Percentiles rank a stretch among this genome's conserved stretches.
Evolutionary conservation across 2,797 vertebrate species (phyloP).

Genomic region (Catamblyrhynchus diadema): DNA sequence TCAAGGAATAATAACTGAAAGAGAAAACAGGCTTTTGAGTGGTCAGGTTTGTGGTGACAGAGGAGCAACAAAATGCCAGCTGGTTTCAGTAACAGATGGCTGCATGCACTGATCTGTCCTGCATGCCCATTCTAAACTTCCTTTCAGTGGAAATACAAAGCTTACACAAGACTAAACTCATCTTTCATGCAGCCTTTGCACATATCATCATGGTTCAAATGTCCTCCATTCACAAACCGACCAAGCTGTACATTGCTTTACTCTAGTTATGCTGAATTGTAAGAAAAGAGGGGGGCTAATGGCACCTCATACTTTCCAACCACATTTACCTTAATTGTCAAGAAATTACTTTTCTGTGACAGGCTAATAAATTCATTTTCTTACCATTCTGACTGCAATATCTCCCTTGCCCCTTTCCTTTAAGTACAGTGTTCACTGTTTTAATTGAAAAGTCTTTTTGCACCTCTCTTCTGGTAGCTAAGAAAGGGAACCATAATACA

Average conservation of each 20-base stretch:
- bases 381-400: background rate
- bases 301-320: background rate
- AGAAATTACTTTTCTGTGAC: background rate
- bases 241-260: background rate
- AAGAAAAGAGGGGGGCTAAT: background rate
- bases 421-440: background rate
- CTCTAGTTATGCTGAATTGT: background rate
- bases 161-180: background rate
- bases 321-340: background rate
- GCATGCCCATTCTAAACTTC: conserved; percentile 27
- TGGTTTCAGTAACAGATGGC: conserved; percentile 58
- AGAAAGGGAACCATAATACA: background rate
- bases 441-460: background rate
- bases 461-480: background rate
- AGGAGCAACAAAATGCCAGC: conserved; percentile 48
- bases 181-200: background rate
- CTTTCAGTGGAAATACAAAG: conserved; percentile 43
- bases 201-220: background rate
- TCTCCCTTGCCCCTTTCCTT: background rate
- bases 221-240: background rate
- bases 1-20: background rate
- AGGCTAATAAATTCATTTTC: background rate
- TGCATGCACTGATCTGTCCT: conserved; percentile 1
- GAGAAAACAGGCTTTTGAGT: background rate
- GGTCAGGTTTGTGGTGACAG: conserved; percentile 6